A percentile compares a stretch with the other conserved stretches of the same genome.
These are phyloP conservation scores for Nomada ferruginata DNA, from an alignment of 2,888 invertebrate species.

Conservation along the genomic window DNA sequence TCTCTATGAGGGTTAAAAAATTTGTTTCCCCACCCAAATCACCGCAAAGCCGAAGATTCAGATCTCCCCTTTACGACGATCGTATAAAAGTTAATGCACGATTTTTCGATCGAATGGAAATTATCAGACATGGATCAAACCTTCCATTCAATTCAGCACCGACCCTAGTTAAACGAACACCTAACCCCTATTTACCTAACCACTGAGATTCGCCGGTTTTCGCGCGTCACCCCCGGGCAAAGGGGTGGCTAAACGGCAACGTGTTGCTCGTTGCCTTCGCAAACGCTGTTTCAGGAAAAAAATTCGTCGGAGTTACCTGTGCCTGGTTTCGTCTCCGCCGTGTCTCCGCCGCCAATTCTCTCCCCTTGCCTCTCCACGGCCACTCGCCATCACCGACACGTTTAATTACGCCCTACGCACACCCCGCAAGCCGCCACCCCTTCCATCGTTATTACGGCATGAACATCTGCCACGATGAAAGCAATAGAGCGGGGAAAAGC, in stretches of 20 bases:
- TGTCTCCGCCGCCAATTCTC: constrained; percentile 21
- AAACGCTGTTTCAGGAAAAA: constrained; percentile 65
- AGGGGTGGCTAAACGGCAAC: constrained; percentile 57
- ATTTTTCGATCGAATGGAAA: neutral
- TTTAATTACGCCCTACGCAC: constrained; percentile 64
- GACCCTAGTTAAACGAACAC: constrained; percentile 3
- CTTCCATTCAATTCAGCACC: constrained; percentile 33
- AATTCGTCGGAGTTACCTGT: constrained; percentile 49
- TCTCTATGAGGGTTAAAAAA: too few relatives aligned
- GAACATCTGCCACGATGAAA: constrained; percentile 68
- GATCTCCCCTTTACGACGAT: neutral
- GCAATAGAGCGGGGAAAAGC: constrained; percentile 63
- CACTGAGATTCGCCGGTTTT: constrained; percentile 52
- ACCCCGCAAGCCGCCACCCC: constrained; percentile 20
- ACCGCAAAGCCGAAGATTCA: too few relatives aligned
- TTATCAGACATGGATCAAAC: neutral
- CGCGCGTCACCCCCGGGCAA: constrained; percentile 14
- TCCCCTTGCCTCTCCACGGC: constrained; percentile 27
- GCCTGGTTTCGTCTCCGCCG: constrained; percentile 21
- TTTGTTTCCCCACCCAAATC: too few relatives aligned
- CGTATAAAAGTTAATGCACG: neutral
- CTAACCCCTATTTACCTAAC: constrained; percentile 47
- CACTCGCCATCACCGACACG: constrained; percentile 60
- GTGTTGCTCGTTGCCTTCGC: constrained; percentile 59
- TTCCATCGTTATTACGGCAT: constrained; percentile 58